Conservation (phyloP, 2,113 vertebrate genomes). For the Myrmecophaga tridactyla region DNA sequence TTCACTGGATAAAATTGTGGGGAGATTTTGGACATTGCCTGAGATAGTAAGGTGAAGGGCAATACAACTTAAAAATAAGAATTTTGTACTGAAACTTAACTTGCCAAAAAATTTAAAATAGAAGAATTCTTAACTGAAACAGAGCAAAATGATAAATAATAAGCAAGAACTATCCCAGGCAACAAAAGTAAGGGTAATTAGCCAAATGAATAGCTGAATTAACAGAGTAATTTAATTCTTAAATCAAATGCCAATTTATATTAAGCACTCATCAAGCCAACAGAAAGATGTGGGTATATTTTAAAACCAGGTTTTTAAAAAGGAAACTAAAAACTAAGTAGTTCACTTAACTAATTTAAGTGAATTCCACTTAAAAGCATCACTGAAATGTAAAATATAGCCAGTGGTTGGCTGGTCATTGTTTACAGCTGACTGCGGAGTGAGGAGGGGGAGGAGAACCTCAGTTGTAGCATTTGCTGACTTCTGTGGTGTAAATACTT, state of each 20-base stretch:
- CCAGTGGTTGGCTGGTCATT: not conserved
- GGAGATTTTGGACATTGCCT: conserved; percentile 16
- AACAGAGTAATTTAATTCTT: not conserved
- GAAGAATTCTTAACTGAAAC: not conserved
- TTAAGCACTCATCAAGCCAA: not conserved
- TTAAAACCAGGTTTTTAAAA: not conserved
- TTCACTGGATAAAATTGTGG: not conserved
- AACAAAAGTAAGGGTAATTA: not conserved
- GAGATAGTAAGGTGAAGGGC: not conserved
- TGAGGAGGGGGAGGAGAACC: not conserved
- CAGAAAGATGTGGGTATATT: not conserved
- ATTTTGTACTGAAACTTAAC: not conserved
- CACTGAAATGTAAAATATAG: not conserved
- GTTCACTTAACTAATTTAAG: too few species aligned
- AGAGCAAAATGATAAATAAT: not conserved
- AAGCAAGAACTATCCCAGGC: not conserved
- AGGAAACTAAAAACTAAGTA: not conserved
- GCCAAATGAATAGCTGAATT: not conserved
- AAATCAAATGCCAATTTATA: not conserved
- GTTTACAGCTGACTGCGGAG: not conserved
- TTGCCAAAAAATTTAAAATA: conserved; percentile 1
- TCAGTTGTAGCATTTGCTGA: not conserved
- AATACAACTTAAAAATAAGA: not conserved
- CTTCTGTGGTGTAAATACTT: not conserved
- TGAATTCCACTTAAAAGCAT: not conserved